Base-by-base conservation (phyloP, 2,888 invertebrate genomes). In the Uropetala carovei region DNA sequence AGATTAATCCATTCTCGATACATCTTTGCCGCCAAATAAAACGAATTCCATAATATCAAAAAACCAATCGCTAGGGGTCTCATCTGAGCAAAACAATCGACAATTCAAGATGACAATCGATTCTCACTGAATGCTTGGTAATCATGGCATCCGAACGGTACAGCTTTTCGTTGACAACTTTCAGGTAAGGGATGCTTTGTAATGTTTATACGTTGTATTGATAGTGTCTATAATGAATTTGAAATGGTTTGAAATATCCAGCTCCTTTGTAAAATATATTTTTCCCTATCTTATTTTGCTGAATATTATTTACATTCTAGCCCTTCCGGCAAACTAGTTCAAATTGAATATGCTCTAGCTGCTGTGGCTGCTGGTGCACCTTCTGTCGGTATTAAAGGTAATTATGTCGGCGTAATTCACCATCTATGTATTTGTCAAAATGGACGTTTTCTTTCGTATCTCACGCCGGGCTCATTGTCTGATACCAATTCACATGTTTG, bases 261-360 rank as follows among this genome's bases (percentile, higher is more conserved):
- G 22, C 22, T 4, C 11, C 9, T 27, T 60, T 59, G 13, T n/a
- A 43, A 43, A 43, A 3, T 3, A 3, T 43, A 43, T 43, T 43
- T 43, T 13, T 0, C 18, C 11, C 89, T 10, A 85, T 57, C 14
- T n/a, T 56, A 10, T 9, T 75, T 7, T 0, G 10, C 27, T 18
- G 11, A 27, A 43, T 58, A 64, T 93, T 84, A 75, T 27, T 60
- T 75, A 92, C 84, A 92, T 93, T 96, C 58, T 96, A 99, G 99
- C 95, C 99, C 99, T 27, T 99, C 99, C 56, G 99, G 99, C 93
- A 99, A 99, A 96, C 96, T 99, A 94, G 99, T 99, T 92, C 99
- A 99, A 96, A 99, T 99, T 94, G 99, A 99, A 96, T 99, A 99
- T 98, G 99, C 99, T 7, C 96, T 99, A 95, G 99, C 99, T 92